phyloP scores from a whole-genome alignment of 2,113 vertebrate genomes.

The Ochotona princeps region DNA sequence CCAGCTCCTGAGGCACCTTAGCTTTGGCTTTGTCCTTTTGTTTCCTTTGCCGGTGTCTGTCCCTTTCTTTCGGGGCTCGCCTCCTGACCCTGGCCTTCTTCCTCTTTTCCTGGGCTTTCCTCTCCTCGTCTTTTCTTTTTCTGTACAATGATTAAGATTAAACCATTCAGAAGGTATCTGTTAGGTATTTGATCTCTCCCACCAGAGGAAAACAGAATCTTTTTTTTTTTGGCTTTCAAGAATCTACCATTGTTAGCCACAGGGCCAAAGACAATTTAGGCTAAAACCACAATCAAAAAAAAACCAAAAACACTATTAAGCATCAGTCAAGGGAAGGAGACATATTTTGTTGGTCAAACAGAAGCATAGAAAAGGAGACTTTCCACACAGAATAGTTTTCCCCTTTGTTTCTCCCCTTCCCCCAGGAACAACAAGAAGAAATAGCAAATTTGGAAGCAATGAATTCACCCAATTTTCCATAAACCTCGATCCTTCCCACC shows the following conservation, averaged over 20 bases:
- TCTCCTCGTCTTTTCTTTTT: slow-evolving; percentile 87
- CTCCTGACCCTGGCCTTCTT: slow-evolving; percentile 85
- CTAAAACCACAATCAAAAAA: background rate
- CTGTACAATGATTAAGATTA: slow-evolving; percentile 85
- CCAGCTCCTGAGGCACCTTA: slow-evolving; percentile 78
- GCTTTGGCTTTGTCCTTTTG: slow-evolving; percentile 79
- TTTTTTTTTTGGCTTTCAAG: slow-evolving; percentile 3
- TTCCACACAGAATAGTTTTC: background rate
- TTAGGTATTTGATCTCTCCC: slow-evolving; percentile 46
- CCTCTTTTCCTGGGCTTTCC: slow-evolving; percentile 85
- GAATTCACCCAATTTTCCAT: too few species aligned
- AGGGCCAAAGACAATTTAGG: background rate
- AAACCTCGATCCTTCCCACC: too few species aligned
- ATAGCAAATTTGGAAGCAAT: too few species aligned
- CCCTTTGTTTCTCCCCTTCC: too few species aligned
- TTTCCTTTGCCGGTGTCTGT: slow-evolving; percentile 84
- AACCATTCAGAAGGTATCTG: slow-evolving; percentile 79
- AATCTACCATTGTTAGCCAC: background rate
- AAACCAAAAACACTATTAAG: background rate
- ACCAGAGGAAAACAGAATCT: background rate
- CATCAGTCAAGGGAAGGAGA: slow-evolving; percentile 21
- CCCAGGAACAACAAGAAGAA: too few species aligned
- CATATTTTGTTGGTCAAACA: background rate
- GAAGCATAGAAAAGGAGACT: slow-evolving; percentile 18
- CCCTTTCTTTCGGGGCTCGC: slow-evolving; percentile 80